These are phyloP conservation scores for Salticus scenicus DNA, from an alignment of 2,888 invertebrate genomes.

Conservation along the genomic window DNA sequence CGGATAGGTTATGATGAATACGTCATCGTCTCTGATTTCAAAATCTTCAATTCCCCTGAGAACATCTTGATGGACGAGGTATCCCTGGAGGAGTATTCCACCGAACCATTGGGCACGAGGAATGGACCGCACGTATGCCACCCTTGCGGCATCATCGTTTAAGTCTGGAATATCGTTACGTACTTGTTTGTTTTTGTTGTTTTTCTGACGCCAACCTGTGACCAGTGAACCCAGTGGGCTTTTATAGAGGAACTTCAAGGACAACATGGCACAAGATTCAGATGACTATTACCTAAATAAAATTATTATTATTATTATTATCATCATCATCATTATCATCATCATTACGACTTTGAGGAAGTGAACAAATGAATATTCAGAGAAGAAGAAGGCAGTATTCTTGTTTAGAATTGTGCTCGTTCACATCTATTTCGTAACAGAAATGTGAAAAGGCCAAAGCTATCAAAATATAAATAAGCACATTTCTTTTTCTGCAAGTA, in stretches of 20 bases:
- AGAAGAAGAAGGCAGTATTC: too few species aligned
- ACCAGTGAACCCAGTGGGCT: conserved; percentile 65
- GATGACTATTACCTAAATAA: conserved; percentile 20
- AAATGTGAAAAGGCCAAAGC: too few species aligned
- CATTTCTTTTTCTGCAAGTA: too few species aligned
- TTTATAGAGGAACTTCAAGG: conserved; percentile 70
- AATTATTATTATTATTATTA: not conserved
- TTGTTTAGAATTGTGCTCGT: too few species aligned
- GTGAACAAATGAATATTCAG: too few species aligned
- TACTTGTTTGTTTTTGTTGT: not conserved
- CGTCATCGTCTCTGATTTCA: conserved; percentile 84
- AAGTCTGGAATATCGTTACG: conserved; percentile 22
- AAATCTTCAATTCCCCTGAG: conserved; percentile 78
- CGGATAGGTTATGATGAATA: conserved; percentile 91
- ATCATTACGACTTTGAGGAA: too few species aligned
- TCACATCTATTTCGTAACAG: too few species aligned
- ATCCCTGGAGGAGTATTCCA: conserved; percentile 71
- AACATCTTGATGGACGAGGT: conserved; percentile 71
- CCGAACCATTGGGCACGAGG: conserved; percentile 71
- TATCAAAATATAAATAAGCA: too few species aligned
- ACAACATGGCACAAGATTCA: conserved; percentile 52
- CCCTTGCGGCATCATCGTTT: conserved; percentile 37
- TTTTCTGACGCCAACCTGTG: conserved; percentile 47
- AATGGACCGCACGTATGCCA: conserved; percentile 68
- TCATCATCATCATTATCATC: too few species aligned